Percentiles rank a stretch among this genome's conserved stretches.
Evolutionary conservation across 2,888 invertebrate species (phyloP).

Genomic region (Xestia ashworthii): DNA sequence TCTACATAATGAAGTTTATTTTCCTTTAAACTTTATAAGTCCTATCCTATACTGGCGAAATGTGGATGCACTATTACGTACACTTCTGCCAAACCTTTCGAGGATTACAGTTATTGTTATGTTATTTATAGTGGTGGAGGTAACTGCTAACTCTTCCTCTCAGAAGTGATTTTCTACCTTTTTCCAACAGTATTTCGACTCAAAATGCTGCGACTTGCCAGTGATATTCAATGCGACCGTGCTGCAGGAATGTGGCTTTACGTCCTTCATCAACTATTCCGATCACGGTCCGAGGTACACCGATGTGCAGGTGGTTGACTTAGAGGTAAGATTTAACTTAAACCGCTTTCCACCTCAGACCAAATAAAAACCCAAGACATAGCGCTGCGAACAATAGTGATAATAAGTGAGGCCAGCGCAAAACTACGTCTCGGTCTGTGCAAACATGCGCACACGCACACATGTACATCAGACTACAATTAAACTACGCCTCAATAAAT

Average conservation of each 20-base stretch:
- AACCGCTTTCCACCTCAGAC: background rate
- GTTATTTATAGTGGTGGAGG: too few relatives aligned
- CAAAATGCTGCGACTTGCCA: slow-evolving; percentile 84
- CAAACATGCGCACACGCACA: too few relatives aligned
- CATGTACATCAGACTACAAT: too few relatives aligned
- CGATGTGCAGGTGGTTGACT: slow-evolving; percentile 9
- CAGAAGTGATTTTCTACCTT: background rate
- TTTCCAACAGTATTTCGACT: slow-evolving; percentile 79
- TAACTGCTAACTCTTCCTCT: background rate
- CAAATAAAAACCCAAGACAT: too few relatives aligned
- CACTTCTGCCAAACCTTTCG: too few relatives aligned
- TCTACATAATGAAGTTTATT: background rate
- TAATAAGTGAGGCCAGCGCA: too few relatives aligned
- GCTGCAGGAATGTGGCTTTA: slow-evolving; percentile 78
- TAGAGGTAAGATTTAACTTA: slow-evolving; percentile 27
- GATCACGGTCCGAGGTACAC: slow-evolving; percentile 67
- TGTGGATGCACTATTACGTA: too few relatives aligned
- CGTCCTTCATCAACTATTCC: slow-evolving; percentile 74
- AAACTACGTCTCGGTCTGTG: too few relatives aligned
- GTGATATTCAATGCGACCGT: slow-evolving; percentile 72
- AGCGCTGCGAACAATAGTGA: too few relatives aligned
- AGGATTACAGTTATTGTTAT: too few relatives aligned
- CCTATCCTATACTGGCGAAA: too few relatives aligned
- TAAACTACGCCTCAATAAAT: too few relatives aligned
- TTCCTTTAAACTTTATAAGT: background rate